Base-by-base conservation (phyloP, 2,888 invertebrate species). In the Geophilus truncorum region DNA sequence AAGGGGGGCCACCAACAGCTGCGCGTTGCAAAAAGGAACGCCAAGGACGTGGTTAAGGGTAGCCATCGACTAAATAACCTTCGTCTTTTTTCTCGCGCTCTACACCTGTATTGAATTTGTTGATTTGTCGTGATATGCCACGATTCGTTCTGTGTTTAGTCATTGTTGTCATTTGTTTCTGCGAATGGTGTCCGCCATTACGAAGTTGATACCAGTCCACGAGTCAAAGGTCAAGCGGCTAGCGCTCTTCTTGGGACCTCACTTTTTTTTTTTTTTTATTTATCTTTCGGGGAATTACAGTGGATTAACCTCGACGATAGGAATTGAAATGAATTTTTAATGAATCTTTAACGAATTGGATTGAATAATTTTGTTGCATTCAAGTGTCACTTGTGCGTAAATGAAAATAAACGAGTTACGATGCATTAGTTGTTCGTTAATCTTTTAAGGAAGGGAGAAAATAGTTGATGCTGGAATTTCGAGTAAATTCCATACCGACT, bases 1-100 rank as follows among this genome's bases (percentile, higher is more conserved):
- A 28, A 28, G 70, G 70, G 70, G 70, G 70, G 70, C 70, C 70
- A 70, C 70, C 25, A 70, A 70, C 70, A 70, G 70, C 70, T 70
- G 70, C 70, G 28, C 12, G 70, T 0, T 70, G 70, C 70, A 70
- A 70, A 70, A 70, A 70, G 70, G 70, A 70, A 70, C 70, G 70
- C 70, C 70, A 70, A 70, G 70, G 70, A 70, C 70, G 70, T 70
- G 70, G 23, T 70, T 70, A 12, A 70, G 70, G 70, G 28, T 28
- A 25, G 70, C 70, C 70, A 70, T 70, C 28, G 51, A 51, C 51
- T n/a, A 70, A 70, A 70, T 70, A 70, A 70, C 70, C 70, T 62
- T 70, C 70, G 57, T 57, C 3, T 18, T n/a, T 45, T 45, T 45
- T 45, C n/a, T n/a, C n/a, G n/a, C 15, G 4, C 12, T 4, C 28